phyloP scores from a whole-genome alignment of 1,140 invertebrate genomes.

The Calliopsis andreniformis region DNA sequence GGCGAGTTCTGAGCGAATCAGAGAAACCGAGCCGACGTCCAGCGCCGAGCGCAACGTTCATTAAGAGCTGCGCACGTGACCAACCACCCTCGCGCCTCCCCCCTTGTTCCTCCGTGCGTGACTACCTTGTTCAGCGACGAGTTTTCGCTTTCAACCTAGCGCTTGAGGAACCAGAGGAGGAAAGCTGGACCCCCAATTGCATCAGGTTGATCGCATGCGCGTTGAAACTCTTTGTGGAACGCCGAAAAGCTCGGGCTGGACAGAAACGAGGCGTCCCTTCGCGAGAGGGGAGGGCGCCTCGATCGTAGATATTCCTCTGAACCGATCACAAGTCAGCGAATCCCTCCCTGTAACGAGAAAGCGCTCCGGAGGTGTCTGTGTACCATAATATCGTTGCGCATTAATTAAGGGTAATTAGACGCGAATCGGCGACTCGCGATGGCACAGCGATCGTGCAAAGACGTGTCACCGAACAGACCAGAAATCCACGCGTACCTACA shows the following conservation, averaged over 20 bases:
- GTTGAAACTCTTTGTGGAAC: no score
- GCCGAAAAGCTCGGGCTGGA: slow-evolving; percentile 20
- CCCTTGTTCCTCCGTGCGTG: no score
- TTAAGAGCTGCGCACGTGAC: not conserved
- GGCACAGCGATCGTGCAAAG: not conserved
- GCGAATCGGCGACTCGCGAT: not conserved
- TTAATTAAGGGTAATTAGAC: slow-evolving; percentile 40
- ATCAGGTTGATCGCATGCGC: no score
- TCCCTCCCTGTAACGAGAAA: slow-evolving; percentile 55
- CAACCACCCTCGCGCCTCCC: not conserved
- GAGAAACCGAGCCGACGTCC: slow-evolving; percentile 53
- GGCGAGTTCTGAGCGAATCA: slow-evolving; percentile 23
- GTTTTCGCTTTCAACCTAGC: no score
- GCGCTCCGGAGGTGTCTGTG: slow-evolving; percentile 21
- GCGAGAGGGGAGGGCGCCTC: slow-evolving; percentile 6
- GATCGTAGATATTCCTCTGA: slow-evolving; percentile 45
- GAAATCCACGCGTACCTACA: not conserved
- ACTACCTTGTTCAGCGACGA: no score
- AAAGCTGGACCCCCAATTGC: no score
- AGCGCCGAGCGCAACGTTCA: slow-evolving; percentile 1
- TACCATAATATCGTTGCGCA: slow-evolving; percentile 22
- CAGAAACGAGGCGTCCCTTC: slow-evolving; percentile 30
- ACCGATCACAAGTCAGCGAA: slow-evolving; percentile 60
- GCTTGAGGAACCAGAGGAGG: no score
- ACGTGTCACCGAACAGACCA: slow-evolving; percentile 19